These are phyloP conservation scores for Argya squamiceps DNA, from an alignment of 2,797 vertebrate genomes.

Conservation along the genomic window DNA sequence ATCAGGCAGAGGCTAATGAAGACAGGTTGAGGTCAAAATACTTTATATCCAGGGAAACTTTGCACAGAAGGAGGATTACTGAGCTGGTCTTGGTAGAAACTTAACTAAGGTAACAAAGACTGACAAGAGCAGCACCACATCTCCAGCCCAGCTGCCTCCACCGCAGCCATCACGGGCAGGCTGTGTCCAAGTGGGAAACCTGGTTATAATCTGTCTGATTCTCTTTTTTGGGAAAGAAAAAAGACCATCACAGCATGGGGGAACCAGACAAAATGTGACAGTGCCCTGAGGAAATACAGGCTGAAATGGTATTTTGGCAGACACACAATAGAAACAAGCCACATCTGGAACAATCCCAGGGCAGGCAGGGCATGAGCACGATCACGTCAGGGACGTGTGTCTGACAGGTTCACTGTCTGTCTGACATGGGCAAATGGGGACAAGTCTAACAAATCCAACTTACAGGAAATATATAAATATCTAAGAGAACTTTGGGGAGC, in stretches of 20 bases:
- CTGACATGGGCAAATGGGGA: not conserved
- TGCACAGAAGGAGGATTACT: not conserved
- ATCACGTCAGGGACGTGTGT: accelerated
- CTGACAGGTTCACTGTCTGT: not conserved
- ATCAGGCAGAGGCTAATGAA: not conserved
- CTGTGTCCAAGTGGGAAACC: not conserved
- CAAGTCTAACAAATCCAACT: not conserved
- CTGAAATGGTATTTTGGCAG: not conserved
- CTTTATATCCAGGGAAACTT: not conserved
- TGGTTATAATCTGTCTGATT: not conserved
- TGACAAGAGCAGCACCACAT: not conserved
- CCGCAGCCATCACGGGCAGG: accelerated
- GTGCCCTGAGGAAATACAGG: not conserved
- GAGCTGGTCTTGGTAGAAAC: not conserved
- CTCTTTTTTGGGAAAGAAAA: not conserved
- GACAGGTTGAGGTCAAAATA: not conserved
- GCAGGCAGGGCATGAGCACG: not conserved
- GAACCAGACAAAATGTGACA: not conserved
- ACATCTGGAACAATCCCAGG: not conserved
- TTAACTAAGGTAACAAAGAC: not conserved
- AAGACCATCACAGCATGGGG: not conserved
- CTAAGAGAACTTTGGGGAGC: not conserved
- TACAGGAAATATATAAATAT: not conserved
- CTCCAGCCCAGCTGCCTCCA: not conserved
- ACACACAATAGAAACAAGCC: not conserved